A percentile compares a stretch with the other conserved stretches of the same genome.
Conservation (phyloP, 2,888 invertebrate genomes). For the Mesorhabditis belari region DNA sequence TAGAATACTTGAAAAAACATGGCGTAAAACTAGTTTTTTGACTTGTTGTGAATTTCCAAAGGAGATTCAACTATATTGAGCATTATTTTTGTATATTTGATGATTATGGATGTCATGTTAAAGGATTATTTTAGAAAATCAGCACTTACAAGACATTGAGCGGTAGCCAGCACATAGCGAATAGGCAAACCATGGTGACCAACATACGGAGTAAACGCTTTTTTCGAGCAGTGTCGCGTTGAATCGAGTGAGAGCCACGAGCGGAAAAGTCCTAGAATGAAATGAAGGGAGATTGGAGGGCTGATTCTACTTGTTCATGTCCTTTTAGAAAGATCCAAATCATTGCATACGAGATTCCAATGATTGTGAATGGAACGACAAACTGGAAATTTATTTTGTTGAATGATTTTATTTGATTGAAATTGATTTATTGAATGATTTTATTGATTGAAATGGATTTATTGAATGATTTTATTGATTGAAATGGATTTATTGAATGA, state of each 20-base stretch:
- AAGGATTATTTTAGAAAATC: too few relatives aligned
- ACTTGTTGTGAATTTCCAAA: too few relatives aligned
- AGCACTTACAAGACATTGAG: slow-evolving; percentile 75
- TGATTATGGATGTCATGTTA: too few relatives aligned
- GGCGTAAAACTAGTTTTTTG: too few relatives aligned
- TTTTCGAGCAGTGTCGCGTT: slow-evolving; percentile 53
- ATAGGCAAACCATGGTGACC: slow-evolving; percentile 90
- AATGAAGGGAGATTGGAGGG: not conserved
- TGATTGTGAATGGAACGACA: slow-evolving; percentile 83
- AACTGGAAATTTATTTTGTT: slow-evolving; percentile 62
- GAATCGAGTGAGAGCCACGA: slow-evolving; percentile 2
- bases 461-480: too few relatives aligned
- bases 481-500: too few relatives aligned
- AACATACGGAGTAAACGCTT: slow-evolving; percentile 89
- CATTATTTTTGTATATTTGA: too few relatives aligned
- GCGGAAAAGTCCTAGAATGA: not conserved
- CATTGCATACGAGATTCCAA: slow-evolving; percentile 85
- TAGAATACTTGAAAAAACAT: too few relatives aligned
- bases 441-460: too few relatives aligned
- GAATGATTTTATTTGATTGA: too few relatives aligned
- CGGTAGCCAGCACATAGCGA: slow-evolving; percentile 79
- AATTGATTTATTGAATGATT: too few relatives aligned
- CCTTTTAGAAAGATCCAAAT: slow-evolving; percentile 64
- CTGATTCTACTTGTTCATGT: slow-evolving; percentile 5
- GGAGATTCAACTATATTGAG: too few relatives aligned